Base-by-base conservation (phyloP, 2,888 invertebrate species). In the Escarpia spicata region DNA sequence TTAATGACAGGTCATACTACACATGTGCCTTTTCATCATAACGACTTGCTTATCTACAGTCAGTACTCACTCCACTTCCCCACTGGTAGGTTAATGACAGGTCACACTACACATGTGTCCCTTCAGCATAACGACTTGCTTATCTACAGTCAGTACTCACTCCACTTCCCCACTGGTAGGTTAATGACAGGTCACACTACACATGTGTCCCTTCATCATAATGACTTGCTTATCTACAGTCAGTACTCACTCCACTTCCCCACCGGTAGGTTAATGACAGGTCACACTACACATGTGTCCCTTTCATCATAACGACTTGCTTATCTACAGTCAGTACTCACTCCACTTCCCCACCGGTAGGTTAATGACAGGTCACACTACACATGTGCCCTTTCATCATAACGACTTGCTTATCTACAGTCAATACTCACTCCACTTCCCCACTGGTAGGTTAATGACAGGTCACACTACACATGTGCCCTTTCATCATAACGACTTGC, bases 401-500 rank as follows among this genome's bases (percentile, higher is more conserved):
- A 45, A 45, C 0, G 10, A 10, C 15, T 15, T 15, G 52, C 52
- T 52, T 37, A 15, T 52, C 52, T 52, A 52, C 52, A 52, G 9
- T 9, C 52, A 52, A 9, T 52, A 15, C 52, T 52, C 52, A 52
- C 9, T 52, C 3, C 75, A 26, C 75, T 75, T 91, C 60, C 37
- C 91, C 43, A 31, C 91, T 12, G 92, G 91, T 91, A 91, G 44
- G 91, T n/a, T 10, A 91, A n/a, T 43, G 75, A 37, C 37, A 37
- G 10, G 75, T 43, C 19, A 92, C 10, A 12, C 44, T 26, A 19
- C 44, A 44, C 31, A 43, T 15, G 19, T 26, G 43, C 43, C 91
- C 8, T 90, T 90, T 31, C 37, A 9, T 90, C 8, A 6, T 9
- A 45, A 45, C 0, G 10, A 10, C 15, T 15, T 15, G 52, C 52